phyloP scores from a whole-genome alignment of 2,113 vertebrate genomes.

The Heterotilapia buettikoferi region DNA sequence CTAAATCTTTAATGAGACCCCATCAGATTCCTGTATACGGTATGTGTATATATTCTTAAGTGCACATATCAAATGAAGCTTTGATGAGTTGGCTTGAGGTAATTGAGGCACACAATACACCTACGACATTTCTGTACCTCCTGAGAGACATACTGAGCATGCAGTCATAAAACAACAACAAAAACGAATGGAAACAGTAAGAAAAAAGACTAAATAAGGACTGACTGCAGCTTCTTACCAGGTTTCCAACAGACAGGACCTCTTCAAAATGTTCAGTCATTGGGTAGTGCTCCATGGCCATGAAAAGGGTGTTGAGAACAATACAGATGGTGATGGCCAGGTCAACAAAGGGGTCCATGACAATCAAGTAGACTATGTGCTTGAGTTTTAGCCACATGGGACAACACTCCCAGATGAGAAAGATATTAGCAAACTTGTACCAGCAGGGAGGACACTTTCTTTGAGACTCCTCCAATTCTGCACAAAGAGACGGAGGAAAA shows the following conservation, averaged over 20 bases:
- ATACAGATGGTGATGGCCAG: conserved; percentile 98
- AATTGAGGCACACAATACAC: conserved; percentile 15
- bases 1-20: conserved; percentile 64
- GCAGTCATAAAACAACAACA: not conserved
- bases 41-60: conserved; percentile 39
- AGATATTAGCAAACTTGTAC: conserved; percentile 93
- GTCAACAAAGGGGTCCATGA: conserved; percentile 98
- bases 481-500: not conserved
- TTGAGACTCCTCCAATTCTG: conserved; percentile 96
- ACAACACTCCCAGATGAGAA: conserved; percentile 97
- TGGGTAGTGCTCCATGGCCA: conserved; percentile 99
- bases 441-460: conserved; percentile 95
- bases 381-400: conserved; percentile 92
- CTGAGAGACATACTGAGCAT: not conserved
- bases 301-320: conserved; percentile 95
- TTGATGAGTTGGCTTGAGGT: conserved; percentile 28
- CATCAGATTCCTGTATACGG: conserved; percentile 37
- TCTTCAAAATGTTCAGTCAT: conserved; percentile 83
- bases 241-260: conserved; percentile 85
- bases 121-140: conserved; percentile 10
- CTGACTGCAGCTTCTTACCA: conserved; percentile 77
- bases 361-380: conserved; percentile 88
- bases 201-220: not conserved
- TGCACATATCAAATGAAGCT: conserved; percentile 38
- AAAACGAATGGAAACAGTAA: not conserved